Percentiles rank a stretch among this genome's conserved stretches.
phyloP scores from a whole-genome alignment of 2,888 invertebrate species.

The Zootermopsis nevadensis region DNA sequence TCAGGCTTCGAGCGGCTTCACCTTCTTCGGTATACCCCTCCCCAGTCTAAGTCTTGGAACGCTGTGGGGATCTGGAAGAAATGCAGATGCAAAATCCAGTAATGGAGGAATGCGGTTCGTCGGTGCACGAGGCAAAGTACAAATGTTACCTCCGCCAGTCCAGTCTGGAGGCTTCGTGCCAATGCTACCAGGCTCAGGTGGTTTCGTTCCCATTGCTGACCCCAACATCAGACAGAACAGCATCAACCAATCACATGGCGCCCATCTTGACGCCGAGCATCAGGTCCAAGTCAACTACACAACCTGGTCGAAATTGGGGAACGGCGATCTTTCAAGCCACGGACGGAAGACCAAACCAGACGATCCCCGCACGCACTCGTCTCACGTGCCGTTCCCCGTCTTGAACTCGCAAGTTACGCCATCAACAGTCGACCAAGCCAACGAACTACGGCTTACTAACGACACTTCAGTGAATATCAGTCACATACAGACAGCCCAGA shows the following conservation, averaged over 20 bases:
- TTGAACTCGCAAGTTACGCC: background rate
- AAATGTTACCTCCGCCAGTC: slow-evolving; percentile 63
- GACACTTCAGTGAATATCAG: background rate
- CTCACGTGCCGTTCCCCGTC: background rate
- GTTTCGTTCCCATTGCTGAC: slow-evolving; percentile 77
- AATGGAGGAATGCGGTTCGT: slow-evolving; percentile 44
- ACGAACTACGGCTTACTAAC: background rate
- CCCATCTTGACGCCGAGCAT: slow-evolving; percentile 35
- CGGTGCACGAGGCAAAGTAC: slow-evolving; percentile 57
- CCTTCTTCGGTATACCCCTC: slow-evolving; percentile 87
- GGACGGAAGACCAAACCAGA: background rate
- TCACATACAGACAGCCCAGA: background rate
- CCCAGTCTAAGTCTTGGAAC: slow-evolving; percentile 74
- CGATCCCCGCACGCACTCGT: background rate
- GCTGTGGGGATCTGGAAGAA: slow-evolving; percentile 61
- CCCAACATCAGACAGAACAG: slow-evolving; percentile 57
- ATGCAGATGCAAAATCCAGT: slow-evolving; percentile 59
- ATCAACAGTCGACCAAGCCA: background rate
- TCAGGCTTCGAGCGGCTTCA: slow-evolving; percentile 75
- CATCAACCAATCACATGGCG: slow-evolving; percentile 9
- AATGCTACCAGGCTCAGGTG: slow-evolving; percentile 77
- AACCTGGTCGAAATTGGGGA: background rate
- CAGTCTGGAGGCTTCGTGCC: slow-evolving; percentile 81
- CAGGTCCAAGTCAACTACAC: background rate
- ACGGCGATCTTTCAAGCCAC: background rate